Evolutionary conservation across 2,113 vertebrate genomes (phyloP).

Genomic region (Cyprinodon variegatus): DNA sequence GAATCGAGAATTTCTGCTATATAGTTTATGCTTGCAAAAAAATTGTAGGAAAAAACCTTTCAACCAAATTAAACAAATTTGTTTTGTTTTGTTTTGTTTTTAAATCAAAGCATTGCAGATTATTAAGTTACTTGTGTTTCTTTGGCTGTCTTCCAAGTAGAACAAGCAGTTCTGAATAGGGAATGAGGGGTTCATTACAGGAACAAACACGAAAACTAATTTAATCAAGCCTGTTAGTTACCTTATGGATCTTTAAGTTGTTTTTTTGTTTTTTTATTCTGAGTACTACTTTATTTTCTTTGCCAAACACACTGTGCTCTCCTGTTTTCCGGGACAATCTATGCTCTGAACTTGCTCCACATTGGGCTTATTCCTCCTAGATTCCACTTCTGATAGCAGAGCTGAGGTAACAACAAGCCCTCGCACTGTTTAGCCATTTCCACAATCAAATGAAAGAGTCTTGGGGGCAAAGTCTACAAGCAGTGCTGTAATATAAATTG

Average conservation of each 20-base stretch:
- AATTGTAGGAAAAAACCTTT: not conserved
- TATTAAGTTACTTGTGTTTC: too few relatives aligned
- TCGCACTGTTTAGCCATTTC: slow-evolving; percentile 51
- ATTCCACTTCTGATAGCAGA: slow-evolving; percentile 56
- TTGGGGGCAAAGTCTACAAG: slow-evolving; percentile 54
- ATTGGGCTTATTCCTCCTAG: slow-evolving; percentile 44
- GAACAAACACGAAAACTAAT: too few relatives aligned
- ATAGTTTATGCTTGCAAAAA: not conserved
- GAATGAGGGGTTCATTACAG: too few relatives aligned
- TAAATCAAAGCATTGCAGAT: too few relatives aligned
- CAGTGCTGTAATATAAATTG: slow-evolving; percentile 47
- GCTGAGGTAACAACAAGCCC: slow-evolving; percentile 53
- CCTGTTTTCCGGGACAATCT: not conserved
- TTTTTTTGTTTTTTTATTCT: not conserved
- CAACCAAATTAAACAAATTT: not conserved
- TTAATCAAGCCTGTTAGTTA: not conserved
- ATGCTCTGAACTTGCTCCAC: slow-evolving; percentile 16
- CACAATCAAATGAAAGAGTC: slow-evolving; percentile 53
- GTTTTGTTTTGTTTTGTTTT: too few relatives aligned
- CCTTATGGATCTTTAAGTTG: not conserved
- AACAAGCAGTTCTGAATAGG: too few relatives aligned
- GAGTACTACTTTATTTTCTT: not conserved
- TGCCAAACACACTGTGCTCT: not conserved
- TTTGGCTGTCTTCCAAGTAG: too few relatives aligned
- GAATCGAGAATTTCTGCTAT: not conserved